Base-by-base conservation (phyloP, 2,888 invertebrate species). In the Hesperia comma region DNA sequence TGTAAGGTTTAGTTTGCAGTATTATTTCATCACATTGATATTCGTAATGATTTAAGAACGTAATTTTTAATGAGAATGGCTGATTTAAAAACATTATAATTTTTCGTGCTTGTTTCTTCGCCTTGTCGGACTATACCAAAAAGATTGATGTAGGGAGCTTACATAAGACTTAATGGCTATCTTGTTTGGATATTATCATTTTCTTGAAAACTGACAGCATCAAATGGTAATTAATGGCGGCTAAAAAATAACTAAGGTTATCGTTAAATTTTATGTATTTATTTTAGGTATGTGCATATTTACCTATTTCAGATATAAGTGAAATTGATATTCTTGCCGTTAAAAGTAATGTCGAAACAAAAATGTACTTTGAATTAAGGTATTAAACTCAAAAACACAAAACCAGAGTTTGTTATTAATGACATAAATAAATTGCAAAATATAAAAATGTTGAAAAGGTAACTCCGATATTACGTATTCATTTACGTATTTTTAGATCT, bases 141-240 rank as follows among this genome's bases (percentile, higher is more conserved):
- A 26, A 56, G 26, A 43, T 43, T 43, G 41, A 41, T 33, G 33
- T 55, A 40, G 56, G 56, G 41, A 41, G 56, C 56, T 57, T 57
- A 41, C 41, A 41, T 21, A 41, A 57, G 15, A 41, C 21, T 41
- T 57, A 41, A 41, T 40, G 40, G 40, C 21, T 14, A 5, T 40
- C 15, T 15, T 15, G 15, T 46, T 46, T 46, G 43, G 0, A 15
- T 46, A 15, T 46, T 15, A 15, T 46, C 2, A 46, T 46, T 46
- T 12, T n/a, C 17, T 46, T 46, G n/a, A 17, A 6, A 43, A 15
- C 37, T 10, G 37, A 4, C 37, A 46, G 43, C 17, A 15, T 15
- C 15, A n/a, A 17, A 15, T 46, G 12, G 19, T 49, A 3, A 19
- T 17, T 49, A 17, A 49, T 49, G n/a, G 12, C 19, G 6, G 32